Evolutionary conservation across 1,140 invertebrate species (phyloP).

Genomic region (Diabrotica undecimpunctata): DNA sequence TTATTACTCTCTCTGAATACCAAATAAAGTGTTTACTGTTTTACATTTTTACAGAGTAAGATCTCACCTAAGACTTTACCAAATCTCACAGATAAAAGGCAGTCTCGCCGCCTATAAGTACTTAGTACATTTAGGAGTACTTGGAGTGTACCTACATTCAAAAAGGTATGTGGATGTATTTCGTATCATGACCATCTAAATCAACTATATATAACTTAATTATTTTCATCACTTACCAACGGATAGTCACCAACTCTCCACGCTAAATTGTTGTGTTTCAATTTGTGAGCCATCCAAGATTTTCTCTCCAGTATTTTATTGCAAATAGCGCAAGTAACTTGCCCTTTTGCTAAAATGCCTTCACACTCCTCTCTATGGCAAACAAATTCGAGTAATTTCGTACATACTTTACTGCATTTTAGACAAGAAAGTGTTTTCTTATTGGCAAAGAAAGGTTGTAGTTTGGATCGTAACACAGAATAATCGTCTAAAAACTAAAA

Average conservation of each 20-base stretch:
- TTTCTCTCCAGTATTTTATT: conserved; percentile 28
- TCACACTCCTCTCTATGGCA: conserved; percentile 24
- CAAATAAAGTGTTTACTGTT: too few species aligned
- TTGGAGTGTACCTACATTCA: too few species aligned
- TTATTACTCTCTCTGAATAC: too few species aligned
- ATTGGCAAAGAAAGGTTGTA: conserved; percentile 14
- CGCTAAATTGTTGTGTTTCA: conserved; percentile 40
- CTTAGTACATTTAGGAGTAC: too few species aligned
- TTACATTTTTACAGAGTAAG: too few species aligned
- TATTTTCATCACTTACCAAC: conserved; percentile 29
- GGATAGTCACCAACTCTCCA: conserved; percentile 39
- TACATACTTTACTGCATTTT: conserved; percentile 15
- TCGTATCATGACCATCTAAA: too few species aligned
- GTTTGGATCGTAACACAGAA: conserved; percentile 15
- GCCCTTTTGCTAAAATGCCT: conserved; percentile 13
- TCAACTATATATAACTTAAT: too few species aligned
- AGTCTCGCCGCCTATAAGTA: too few species aligned
- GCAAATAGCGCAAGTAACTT: conserved; percentile 39
- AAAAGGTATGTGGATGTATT: too few species aligned
- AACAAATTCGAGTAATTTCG: conserved; percentile 10
- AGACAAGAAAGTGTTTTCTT: conserved; percentile 20
- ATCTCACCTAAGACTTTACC: too few species aligned
- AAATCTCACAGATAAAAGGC: too few species aligned
- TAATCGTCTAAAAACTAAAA: conserved; percentile 24
- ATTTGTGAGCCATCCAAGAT: conserved; percentile 35